phyloP scores from a whole-genome alignment of 2,797 vertebrate genomes.

The Myiothlypis chrysogaster region DNA sequence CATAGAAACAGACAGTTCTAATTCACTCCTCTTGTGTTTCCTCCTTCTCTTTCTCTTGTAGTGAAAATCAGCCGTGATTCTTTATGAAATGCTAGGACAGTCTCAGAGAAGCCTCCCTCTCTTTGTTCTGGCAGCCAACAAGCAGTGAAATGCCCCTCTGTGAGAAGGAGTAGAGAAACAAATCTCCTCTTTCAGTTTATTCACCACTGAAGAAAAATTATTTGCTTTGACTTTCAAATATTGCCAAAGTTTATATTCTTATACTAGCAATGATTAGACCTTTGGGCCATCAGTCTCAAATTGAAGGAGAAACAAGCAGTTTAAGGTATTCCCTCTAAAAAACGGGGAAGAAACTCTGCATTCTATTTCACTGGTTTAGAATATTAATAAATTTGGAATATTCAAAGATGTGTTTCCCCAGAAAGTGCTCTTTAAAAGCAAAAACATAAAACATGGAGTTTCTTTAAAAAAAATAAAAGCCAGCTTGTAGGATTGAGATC shows the following conservation, averaged over 20 bases:
- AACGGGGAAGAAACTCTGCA: background rate
- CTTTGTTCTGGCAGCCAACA: background rate
- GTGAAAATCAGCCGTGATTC: background rate
- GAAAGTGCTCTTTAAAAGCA: background rate
- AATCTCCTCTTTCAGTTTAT: background rate
- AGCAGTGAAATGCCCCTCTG: background rate
- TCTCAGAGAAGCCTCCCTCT: background rate
- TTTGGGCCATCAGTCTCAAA: background rate
- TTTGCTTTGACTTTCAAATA: background rate
- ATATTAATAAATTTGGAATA: background rate
- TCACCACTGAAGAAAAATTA: background rate
- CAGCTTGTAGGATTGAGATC: background rate
- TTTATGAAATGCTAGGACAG: background rate
- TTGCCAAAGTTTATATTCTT: background rate
- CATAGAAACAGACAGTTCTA: background rate
- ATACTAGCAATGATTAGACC: background rate
- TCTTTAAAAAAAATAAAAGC: background rate
- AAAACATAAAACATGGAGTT: background rate
- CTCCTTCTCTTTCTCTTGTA: background rate
- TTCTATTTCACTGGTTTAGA: background rate
- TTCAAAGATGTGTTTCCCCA: background rate
- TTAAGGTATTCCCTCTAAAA: background rate
- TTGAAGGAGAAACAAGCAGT: background rate
- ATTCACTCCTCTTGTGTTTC: background rate
- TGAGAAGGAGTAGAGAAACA: background rate